A percentile compares a stretch with the other conserved stretches of the same genome.
These are phyloP conservation scores for Elanoides forficatus DNA, from an alignment of 2,113 vertebrate species.

Conservation along the genomic window DNA sequence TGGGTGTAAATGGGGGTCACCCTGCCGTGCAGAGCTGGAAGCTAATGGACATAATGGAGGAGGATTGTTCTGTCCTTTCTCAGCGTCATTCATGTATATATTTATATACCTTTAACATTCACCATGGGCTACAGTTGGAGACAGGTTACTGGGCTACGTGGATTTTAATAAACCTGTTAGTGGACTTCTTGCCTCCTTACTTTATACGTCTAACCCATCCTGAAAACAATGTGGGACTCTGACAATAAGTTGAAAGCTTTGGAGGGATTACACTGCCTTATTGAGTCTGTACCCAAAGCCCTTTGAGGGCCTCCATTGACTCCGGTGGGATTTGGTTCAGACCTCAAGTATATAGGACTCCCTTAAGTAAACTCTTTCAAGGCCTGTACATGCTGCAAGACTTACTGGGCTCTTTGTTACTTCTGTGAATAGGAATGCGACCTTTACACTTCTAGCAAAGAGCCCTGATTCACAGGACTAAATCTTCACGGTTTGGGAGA, in stretches of 20 bases:
- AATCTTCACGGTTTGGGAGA: not conserved
- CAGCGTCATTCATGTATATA: not conserved
- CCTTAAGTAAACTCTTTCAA: constrained; percentile 47
- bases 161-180: not conserved
- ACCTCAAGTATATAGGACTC: constrained; percentile 8
- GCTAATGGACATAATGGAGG: not conserved
- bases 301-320: constrained; percentile 31
- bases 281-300: constrained; percentile 14
- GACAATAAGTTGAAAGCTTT: constrained; percentile 17
- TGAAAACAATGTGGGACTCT: not conserved
- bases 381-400: not conserved
- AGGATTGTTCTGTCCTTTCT: not conserved
- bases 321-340: constrained; percentile 36
- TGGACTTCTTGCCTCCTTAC: not conserved
- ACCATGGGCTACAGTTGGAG: not conserved
- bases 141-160: not conserved
- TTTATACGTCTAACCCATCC: not conserved
- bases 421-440: constrained; percentile 33
- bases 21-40: not conserved
- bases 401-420: constrained; percentile 39
- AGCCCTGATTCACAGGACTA: constrained; percentile 7
- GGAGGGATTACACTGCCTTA: constrained; percentile 34
- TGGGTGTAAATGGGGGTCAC: not conserved
- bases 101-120: not conserved
- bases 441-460: constrained; percentile 35